These are phyloP conservation scores for Proales similis DNA, from an alignment of 1,140 invertebrate species.

Conservation along the genomic window DNA sequence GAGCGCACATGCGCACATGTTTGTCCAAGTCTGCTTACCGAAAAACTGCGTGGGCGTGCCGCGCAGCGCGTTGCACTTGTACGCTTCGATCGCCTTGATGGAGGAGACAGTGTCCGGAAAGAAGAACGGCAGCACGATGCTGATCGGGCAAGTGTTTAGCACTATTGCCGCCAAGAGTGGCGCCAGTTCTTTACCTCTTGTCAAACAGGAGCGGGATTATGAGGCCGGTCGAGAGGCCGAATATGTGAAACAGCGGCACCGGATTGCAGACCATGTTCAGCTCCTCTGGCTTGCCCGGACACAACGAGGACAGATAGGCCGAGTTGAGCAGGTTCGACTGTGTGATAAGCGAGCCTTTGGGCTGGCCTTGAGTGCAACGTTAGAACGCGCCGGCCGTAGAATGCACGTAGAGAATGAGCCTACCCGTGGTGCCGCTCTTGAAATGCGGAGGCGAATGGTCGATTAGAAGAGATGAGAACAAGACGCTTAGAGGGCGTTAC, in stretches of 20 bases:
- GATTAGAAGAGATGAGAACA: not conserved
- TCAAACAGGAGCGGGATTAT: slow-evolving; percentile 58
- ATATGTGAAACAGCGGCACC: slow-evolving; percentile 85
- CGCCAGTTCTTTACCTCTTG: no score
- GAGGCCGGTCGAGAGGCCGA: slow-evolving; percentile 68
- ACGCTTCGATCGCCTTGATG: slow-evolving; percentile 38
- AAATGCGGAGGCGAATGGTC: not conserved
- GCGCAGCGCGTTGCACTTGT: slow-evolving; percentile 68
- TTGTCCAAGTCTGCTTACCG: no score
- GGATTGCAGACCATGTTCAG: slow-evolving; percentile 63
- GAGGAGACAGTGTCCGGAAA: slow-evolving; percentile 2
- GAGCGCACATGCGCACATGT: no score
- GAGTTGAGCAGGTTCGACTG: slow-evolving; percentile 82
- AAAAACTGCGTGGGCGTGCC: slow-evolving; percentile 96
- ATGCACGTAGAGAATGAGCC: not conserved
- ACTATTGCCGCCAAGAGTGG: no score
- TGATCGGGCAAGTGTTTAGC: no score
- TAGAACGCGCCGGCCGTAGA: not conserved
- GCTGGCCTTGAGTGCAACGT: slow-evolving; percentile 43
- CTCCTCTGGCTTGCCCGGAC: slow-evolving; percentile 58
- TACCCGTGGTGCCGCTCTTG: slow-evolving; percentile 60
- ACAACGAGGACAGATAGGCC: slow-evolving; percentile 60
- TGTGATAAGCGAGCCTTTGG: slow-evolving; percentile 75
- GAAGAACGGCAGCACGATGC: slow-evolving; percentile 30
- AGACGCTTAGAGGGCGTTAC: slow-evolving; percentile 1